Conservation (phyloP, 2,888 invertebrate species). For the Caenorhabditis imperialis region DNA sequence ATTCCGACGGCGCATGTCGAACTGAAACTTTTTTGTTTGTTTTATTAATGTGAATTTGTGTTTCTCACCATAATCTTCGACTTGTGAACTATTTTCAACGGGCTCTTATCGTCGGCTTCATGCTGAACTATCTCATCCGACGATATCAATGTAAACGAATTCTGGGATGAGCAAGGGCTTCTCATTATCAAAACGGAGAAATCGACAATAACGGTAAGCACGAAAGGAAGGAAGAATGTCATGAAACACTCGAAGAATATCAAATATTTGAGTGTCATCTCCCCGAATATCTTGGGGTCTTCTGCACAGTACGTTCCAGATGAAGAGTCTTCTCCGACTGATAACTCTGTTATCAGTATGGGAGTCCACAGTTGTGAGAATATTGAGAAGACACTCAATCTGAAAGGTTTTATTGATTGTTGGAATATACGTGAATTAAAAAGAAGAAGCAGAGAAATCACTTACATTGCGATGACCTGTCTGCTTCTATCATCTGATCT, state of each 20-base stretch:
- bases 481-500: conserved; percentile 34
- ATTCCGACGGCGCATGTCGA: conserved; percentile 44
- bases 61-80: conserved; percentile 42
- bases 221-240: conserved; percentile 63
- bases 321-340: conserved; percentile 39
- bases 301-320: conserved; percentile 58
- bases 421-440: too few species aligned
- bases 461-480: conserved; percentile 30
- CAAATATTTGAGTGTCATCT: conserved; percentile 51
- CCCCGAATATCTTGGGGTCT: conserved; percentile 44
- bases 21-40: conserved; percentile 13
- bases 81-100: conserved; percentile 48
- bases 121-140: conserved; percentile 38
- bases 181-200: conserved; percentile 59
- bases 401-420: too few species aligned
- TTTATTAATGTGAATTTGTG: not conserved
- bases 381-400: conserved; percentile 54
- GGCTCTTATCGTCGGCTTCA: conserved; percentile 30
- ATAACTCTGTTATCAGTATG: conserved; percentile 57
- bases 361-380: conserved; percentile 64
- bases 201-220: conserved; percentile 60
- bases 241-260: conserved; percentile 61
- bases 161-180: conserved; percentile 26
- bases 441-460: not conserved
- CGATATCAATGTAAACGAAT: conserved; percentile 36